phyloP scores from a whole-genome alignment of 1,140 invertebrate species.

The Formica exsecta region DNA sequence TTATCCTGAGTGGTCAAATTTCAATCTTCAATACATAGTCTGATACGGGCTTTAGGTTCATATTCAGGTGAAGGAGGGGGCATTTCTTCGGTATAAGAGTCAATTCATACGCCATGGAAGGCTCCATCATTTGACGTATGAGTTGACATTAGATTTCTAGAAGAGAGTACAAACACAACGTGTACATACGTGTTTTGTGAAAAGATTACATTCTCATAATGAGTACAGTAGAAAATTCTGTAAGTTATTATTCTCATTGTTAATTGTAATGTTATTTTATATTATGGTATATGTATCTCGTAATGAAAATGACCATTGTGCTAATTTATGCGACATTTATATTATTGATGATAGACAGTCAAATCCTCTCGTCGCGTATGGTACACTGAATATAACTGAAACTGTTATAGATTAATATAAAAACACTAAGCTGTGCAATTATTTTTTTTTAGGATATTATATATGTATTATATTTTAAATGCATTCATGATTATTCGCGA shows the following conservation, averaged over 20 bases:
- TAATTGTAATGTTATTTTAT: not conserved
- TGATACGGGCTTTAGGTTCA: too few species aligned
- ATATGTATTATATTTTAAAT: not conserved
- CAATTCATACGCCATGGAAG: too few species aligned
- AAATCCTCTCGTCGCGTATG: constrained; percentile 46
- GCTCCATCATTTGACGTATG: too few species aligned
- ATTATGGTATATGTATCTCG: too few species aligned
- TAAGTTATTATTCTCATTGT: constrained; percentile 48
- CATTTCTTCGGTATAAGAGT: too few species aligned
- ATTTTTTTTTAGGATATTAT: not conserved
- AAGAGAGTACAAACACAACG: not conserved
- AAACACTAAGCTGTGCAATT: not conserved
- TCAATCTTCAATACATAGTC: too few species aligned
- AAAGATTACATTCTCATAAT: constrained; percentile 59
- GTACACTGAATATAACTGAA: not conserved
- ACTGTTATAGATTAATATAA: not conserved
- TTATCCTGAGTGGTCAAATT: too few species aligned
- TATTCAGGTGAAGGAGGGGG: too few species aligned
- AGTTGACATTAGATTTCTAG: too few species aligned
- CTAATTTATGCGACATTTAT: not conserved
- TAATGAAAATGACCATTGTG: not conserved
- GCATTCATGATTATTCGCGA: not conserved
- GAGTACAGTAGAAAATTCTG: constrained; percentile 54
- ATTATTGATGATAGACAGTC: not conserved
- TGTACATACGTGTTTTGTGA: constrained; percentile 35